A percentile compares a stretch with the other conserved stretches of the same genome.
phyloP scores from a whole-genome alignment of 2,888 invertebrate species.

The Aleiodes leptofemur region DNA sequence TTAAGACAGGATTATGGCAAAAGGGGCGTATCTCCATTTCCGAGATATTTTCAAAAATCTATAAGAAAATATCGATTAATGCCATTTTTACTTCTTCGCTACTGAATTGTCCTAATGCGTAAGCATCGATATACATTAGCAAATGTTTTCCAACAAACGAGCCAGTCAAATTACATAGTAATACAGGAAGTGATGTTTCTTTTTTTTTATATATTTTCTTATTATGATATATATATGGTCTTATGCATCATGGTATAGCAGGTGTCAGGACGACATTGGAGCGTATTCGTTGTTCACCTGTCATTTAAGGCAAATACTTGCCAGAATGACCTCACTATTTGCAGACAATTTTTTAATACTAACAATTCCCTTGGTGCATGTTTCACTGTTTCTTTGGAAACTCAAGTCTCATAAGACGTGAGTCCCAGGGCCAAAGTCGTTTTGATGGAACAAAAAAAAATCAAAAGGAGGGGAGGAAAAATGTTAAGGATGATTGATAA shows the following conservation, averaged over 20 bases:
- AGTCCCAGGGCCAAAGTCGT: conserved; percentile 47
- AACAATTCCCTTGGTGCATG: conserved; percentile 65
- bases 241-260: conserved; percentile 71
- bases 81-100: no score
- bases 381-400: conserved; percentile 39
- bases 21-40: no score
- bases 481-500: conserved; percentile 5
- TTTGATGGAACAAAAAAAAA: background rate
- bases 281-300: conserved; percentile 40
- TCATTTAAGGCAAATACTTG: conserved; percentile 25
- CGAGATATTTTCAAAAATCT: no score
- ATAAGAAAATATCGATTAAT: no score
- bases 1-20: no score
- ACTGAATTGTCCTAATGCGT: no score
- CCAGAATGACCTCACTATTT: conserved; percentile 30
- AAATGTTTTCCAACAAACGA: conserved; percentile 47
- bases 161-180: conserved; percentile 69
- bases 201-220: no score
- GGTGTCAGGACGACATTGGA: conserved; percentile 63
- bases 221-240: conserved; percentile 55
- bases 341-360: conserved; percentile 31
- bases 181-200: conserved; percentile 67
- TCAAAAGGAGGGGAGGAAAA: background rate
- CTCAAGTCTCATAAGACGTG: background rate
- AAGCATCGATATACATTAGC: conserved; percentile 6